These are phyloP conservation scores for Oligia latruncula DNA, from an alignment of 2,888 invertebrate species.

Conservation along the genomic window DNA sequence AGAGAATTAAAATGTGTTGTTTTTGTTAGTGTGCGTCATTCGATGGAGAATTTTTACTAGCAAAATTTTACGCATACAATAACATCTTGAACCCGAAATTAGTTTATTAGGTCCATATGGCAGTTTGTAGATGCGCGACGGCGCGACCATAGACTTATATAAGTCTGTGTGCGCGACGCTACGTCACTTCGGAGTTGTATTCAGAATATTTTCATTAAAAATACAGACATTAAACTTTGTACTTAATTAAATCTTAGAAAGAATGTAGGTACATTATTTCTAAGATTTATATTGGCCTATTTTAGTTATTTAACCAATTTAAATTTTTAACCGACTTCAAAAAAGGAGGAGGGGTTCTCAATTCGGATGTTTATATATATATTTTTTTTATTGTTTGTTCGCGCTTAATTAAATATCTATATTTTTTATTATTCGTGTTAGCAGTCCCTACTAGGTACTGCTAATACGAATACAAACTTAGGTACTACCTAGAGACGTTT, in stretches of 20 bases:
- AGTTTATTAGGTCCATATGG: slow-evolving; percentile 14
- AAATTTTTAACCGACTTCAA: background rate
- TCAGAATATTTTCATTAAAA: background rate
- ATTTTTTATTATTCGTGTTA: background rate
- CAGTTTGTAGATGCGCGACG: background rate
- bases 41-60: slow-evolving; percentile 35
- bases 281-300: background rate
- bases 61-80: background rate
- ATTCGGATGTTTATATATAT: no score
- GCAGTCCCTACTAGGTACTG: background rate
- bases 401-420: background rate
- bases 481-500: background rate
- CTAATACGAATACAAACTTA: no score
- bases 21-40: slow-evolving; percentile 44
- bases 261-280: background rate
- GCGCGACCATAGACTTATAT: no score
- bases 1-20: slow-evolving; percentile 29
- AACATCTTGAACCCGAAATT: slow-evolving; percentile 14
- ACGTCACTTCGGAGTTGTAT: slow-evolving; percentile 6
- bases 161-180: background rate
- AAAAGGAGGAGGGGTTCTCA: no score
- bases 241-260: background rate
- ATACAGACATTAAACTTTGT: background rate
- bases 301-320: background rate
- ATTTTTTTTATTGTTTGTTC: no score